Conservation (phyloP, 2,888 invertebrate species). For the Cepaea hortensis region DNA sequence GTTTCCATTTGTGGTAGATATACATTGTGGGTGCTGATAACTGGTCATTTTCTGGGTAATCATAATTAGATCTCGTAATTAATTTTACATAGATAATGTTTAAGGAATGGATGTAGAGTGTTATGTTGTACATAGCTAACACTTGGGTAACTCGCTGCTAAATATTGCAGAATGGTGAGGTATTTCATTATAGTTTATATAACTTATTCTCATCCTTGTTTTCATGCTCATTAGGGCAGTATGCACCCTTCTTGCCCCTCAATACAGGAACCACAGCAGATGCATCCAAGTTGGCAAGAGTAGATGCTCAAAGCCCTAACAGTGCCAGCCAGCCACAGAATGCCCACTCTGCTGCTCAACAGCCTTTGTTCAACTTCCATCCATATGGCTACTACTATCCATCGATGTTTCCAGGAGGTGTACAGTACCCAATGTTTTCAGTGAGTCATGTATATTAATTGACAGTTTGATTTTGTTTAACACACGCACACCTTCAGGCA, state of each 20-base stretch:
- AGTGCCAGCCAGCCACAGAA: conserved; percentile 80
- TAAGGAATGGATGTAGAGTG: neutral
- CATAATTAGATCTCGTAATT: too few relatives aligned
- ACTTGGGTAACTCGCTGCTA: too few relatives aligned
- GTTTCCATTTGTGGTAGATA: too few relatives aligned
- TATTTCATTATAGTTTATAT: neutral
- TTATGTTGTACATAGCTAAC: neutral
- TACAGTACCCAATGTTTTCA: conserved; percentile 77
- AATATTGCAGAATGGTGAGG: conserved; percentile 5
- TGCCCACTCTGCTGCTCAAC: conserved; percentile 79
- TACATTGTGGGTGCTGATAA: too few relatives aligned
- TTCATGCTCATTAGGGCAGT: conserved; percentile 38
- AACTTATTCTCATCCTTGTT: conserved; percentile 16
- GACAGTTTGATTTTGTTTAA: too few relatives aligned
- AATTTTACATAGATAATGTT: too few relatives aligned
- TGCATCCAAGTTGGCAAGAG: conserved; percentile 79
- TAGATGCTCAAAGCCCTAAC: conserved; percentile 88
- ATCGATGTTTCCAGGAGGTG: conserved; percentile 67
- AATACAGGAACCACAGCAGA: conserved; percentile 56
- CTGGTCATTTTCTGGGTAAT: too few relatives aligned
- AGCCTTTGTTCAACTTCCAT: conserved; percentile 80
- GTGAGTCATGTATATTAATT: conserved; percentile 55
- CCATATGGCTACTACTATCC: conserved; percentile 86
- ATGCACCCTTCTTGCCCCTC: conserved; percentile 38
- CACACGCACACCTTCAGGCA: too few relatives aligned